A percentile compares a stretch with the other conserved stretches of the same genome.
phyloP scores from a whole-genome alignment of 2,797 vertebrate species.

The Picus viridis region DNA sequence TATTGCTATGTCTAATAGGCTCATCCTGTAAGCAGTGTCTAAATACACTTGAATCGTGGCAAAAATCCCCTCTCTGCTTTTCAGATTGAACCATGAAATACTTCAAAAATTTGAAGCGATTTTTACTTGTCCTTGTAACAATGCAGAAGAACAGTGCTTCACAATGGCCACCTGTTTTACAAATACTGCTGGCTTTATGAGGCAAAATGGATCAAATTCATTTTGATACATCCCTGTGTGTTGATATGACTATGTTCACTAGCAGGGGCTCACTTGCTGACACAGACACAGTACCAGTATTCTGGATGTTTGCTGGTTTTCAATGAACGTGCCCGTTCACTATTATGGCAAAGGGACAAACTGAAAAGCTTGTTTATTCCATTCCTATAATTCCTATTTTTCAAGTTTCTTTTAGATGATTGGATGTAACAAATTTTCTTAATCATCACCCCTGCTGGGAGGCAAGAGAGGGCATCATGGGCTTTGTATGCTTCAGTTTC shows the following conservation, averaged over 20 bases:
- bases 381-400: not conserved
- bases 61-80: conserved; percentile 4
- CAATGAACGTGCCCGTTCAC: not conserved
- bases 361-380: not conserved
- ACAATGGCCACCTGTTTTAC: not conserved
- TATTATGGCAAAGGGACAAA: not conserved
- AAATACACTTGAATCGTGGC: not conserved
- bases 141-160: not conserved
- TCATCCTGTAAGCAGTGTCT: not conserved
- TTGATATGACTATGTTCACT: not conserved
- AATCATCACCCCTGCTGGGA: not conserved
- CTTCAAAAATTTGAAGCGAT: not conserved
- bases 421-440: not conserved
- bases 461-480: not conserved
- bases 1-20: not conserved
- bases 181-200: not conserved
- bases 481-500: conserved; percentile 52
- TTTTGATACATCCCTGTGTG: not conserved
- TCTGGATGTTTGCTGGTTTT: not conserved
- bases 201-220: not conserved
- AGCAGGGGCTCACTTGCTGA: not conserved
- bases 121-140: not conserved
- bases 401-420: not conserved
- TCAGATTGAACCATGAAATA: not conserved
- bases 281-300: not conserved